A percentile compares a stretch with the other conserved stretches of the same genome.
Conservation (phyloP, 2,797 vertebrate species). For the Coreius guichenoti region DNA sequence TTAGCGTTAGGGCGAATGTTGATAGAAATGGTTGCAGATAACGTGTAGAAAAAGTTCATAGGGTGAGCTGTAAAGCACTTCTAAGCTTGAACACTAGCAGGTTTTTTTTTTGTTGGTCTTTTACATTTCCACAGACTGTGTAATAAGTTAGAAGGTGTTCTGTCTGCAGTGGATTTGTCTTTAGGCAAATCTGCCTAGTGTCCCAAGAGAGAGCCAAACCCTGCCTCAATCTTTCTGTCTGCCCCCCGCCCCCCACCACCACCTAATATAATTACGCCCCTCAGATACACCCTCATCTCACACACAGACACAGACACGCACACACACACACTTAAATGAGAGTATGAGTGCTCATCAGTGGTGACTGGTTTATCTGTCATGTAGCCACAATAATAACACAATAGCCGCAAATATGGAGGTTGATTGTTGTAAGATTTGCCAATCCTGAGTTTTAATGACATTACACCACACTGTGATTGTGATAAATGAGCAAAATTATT, state of each 20-base stretch:
- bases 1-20: background rate
- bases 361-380: slow-evolving; percentile 41
- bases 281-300: slow-evolving; percentile 41
- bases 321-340: slow-evolving; percentile 29
- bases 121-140: background rate
- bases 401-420: slow-evolving; percentile 28
- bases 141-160: slow-evolving; percentile 4
- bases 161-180: slow-evolving; percentile 22
- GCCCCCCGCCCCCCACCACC: background rate
- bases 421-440: background rate
- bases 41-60: background rate
- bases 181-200: slow-evolving; percentile 49
- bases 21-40: background rate
- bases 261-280: slow-evolving; percentile 50
- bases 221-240: slow-evolving; percentile 39
- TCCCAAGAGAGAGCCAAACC: slow-evolving; percentile 55
- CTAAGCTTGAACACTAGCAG: background rate
- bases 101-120: background rate
- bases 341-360: slow-evolving; percentile 33
- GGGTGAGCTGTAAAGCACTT: background rate
- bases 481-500: slow-evolving; percentile 18
- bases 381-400: slow-evolving; percentile 43
- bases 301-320: background rate
- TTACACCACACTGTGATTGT: background rate
- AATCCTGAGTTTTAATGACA: slow-evolving; percentile 30